phyloP scores from a whole-genome alignment of 2,888 invertebrate species.

The Julus scanicus region DNA sequence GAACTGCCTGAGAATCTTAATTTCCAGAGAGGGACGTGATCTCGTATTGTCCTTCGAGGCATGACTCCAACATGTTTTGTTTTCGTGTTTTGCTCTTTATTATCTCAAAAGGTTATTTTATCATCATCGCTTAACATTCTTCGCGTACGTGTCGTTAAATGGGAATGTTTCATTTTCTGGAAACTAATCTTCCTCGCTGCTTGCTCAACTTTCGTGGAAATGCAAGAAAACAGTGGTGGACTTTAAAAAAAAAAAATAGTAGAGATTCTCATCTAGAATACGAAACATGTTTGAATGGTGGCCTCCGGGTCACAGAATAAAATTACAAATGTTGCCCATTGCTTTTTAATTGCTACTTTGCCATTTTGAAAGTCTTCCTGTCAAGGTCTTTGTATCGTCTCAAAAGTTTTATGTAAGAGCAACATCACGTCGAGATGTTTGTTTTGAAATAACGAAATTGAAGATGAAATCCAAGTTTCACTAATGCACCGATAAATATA shows the following conservation, averaged over 20 bases:
- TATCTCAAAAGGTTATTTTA: not conserved
- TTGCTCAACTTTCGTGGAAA: not conserved
- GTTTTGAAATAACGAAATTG: not conserved
- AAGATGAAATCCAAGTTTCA: not conserved
- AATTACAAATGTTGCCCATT: not conserved
- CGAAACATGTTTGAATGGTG: not conserved
- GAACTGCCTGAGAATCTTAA: not conserved
- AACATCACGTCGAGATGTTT: not conserved
- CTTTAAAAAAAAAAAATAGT: no score
- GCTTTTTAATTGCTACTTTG: not conserved
- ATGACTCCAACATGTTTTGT: no score
- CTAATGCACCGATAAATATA: conserved; percentile 18
- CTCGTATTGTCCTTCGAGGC: not conserved
- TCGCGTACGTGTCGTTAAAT: not conserved
- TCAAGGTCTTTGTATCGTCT: not conserved
- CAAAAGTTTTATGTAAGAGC: not conserved
- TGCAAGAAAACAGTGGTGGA: not conserved
- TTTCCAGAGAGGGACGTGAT: not conserved
- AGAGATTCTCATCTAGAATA: not conserved
- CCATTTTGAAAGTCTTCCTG: not conserved
- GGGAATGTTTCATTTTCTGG: conserved; percentile 27
- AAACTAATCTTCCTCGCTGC: not conserved
- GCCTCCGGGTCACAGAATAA: not conserved
- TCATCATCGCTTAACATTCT: not conserved
- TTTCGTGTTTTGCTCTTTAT: not conserved